phyloP scores from a whole-genome alignment of 2,888 invertebrate species.

The Athripsodes cinereus region DNA sequence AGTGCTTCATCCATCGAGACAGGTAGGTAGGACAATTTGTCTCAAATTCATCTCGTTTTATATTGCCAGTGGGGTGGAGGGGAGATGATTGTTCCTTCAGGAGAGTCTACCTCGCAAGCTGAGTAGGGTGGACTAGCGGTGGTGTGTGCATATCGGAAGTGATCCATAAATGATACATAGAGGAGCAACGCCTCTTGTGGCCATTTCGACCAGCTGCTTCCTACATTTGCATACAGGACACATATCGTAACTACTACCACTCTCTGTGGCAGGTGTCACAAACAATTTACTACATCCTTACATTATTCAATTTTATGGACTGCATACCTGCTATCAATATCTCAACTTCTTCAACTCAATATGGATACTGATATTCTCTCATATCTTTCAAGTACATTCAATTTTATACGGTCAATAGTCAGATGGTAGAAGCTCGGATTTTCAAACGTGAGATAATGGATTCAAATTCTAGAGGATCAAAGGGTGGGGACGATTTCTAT shows the following conservation, averaged over 20 bases:
- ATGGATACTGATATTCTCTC: too few relatives aligned
- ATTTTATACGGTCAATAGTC: too few relatives aligned
- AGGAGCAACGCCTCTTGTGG: conserved; percentile 5
- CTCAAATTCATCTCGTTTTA: conserved; percentile 2
- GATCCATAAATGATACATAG: conserved; percentile 5
- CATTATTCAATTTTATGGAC: too few relatives aligned
- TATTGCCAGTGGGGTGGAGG: background rate
- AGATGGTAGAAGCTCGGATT: too few relatives aligned
- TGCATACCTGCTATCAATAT: too few relatives aligned
- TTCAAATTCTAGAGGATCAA: too few relatives aligned
- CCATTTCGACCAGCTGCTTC: conserved; percentile 17
- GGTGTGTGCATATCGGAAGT: background rate
- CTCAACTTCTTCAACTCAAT: too few relatives aligned
- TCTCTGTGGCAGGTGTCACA: background rate
- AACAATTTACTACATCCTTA: background rate
- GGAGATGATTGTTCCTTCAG: background rate
- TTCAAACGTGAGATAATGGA: too few relatives aligned
- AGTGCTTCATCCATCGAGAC: background rate
- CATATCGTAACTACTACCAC: background rate
- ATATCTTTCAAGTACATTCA: too few relatives aligned
- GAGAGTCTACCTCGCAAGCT: background rate
- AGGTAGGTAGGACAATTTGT: conserved; percentile 1
- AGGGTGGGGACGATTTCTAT: too few relatives aligned
- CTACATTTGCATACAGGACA: conserved; percentile 20
- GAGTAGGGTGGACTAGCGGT: background rate